These are phyloP conservation scores for Mesitornis unicolor DNA, from an alignment of 2,113 vertebrate genomes.

Conservation along the genomic window DNA sequence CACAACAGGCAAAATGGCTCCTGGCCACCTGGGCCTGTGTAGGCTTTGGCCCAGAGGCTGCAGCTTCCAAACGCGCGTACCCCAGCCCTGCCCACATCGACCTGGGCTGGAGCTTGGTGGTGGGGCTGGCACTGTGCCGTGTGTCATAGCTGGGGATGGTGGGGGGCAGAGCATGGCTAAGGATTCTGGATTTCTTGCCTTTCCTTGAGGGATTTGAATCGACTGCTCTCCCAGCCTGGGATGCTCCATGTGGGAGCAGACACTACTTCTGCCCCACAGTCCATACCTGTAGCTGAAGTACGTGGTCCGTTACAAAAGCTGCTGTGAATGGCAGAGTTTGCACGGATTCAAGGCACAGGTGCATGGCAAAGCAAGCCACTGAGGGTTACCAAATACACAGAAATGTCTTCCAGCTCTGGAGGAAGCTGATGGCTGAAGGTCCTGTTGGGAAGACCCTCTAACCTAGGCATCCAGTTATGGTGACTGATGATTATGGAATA, in stretches of 20 bases:
- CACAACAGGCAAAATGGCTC: neutral
- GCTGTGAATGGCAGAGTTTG: neutral
- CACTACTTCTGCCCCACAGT: rapidly evolving
- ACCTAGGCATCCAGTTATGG: neutral
- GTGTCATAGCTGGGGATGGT: neutral
- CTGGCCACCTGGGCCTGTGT: too few relatives aligned
- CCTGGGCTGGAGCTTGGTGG: neutral
- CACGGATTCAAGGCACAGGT: rapidly evolving
- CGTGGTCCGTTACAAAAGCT: rapidly evolving
- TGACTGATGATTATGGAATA: neutral
- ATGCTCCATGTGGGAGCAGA: neutral
- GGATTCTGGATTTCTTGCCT: neutral
- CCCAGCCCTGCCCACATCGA: neutral
- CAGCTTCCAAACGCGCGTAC: rapidly evolving
- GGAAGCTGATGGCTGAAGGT: neutral
- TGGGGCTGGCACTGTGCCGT: rapidly evolving
- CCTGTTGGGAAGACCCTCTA: neutral
- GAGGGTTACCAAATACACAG: neutral
- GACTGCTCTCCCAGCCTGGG: neutral
- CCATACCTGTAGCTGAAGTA: neutral
- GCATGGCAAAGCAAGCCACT: neutral
- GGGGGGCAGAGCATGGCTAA: neutral
- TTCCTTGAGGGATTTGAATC: neutral
- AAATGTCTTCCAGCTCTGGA: neutral
- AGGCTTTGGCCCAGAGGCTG: neutral